Evolutionary conservation across 2,113 vertebrate species (phyloP), one percentile per base, ranked within the genome.

Genomic region (Cyprinodon variegatus): DNA sequence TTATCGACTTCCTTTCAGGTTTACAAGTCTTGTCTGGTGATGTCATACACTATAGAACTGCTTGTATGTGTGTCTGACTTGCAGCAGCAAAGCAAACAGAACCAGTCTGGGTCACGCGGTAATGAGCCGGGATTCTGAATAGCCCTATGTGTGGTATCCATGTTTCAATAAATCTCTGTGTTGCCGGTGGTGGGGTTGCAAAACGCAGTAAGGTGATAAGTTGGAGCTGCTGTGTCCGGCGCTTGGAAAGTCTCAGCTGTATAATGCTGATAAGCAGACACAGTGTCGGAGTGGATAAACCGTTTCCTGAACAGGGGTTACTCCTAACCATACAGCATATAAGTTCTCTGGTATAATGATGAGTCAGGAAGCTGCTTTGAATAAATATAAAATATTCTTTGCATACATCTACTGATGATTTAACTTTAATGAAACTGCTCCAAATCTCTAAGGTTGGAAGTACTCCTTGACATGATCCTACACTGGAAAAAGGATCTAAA

Each of bases 111-210:
- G 90, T 93, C 90, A 81, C 45, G 83, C 76, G 63, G 83, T 85
- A 89, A 86, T 87, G 84, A 57, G 72, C 74, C n/a, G 81, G 69
- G 71, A 79, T 74, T 76, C 50, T 86, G 83, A 93, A 91, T 84
- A 66, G 76, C 48, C 61, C 82, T 91, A 92, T 89, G 91, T 76
- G 83, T 45, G 77, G 64, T 83, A 84, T 86, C 84, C 79, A 63
- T 90, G 89, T 92, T 91, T 88, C 82, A 88, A 88, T 88, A 90
- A 91, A 92, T 89, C 86, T 84, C 86, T 81, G 50, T 57, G 20
- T n/a, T 57, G 50, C 50, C 70, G 77, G 61, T 82, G 76, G 66
- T 43, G 71, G 73, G 50, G 66, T 92, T 91, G 90, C 84, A 83
- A 90, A 86, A 91, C 77, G 57, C 64, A 61, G 72, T 83, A 50